Percentiles rank a stretch among this genome's conserved stretches.
Evolutionary conservation across 2,888 invertebrate genomes (phyloP).

Genomic region (Chloroclystis v-ata): DNA sequence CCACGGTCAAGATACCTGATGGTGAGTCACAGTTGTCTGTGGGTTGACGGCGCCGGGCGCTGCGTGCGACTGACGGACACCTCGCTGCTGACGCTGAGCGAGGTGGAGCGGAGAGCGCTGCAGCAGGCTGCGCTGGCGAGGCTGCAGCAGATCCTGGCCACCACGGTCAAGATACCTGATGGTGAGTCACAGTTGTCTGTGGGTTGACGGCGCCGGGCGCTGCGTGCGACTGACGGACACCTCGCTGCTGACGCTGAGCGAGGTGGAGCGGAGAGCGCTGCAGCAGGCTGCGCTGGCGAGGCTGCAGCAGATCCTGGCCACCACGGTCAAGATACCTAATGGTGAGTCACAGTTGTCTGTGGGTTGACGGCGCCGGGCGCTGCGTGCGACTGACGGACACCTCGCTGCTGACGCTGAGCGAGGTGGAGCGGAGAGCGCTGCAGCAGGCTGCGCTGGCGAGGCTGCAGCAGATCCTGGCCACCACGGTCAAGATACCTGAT

Average conservation of each 20-base stretch:
- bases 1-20: constrained; percentile 87
- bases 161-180: constrained; percentile 87
- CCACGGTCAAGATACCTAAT: constrained; percentile 87
- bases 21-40: constrained; percentile 86
- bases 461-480: constrained; percentile 90
- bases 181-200: constrained; percentile 86
- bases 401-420: constrained; percentile 84
- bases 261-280: constrained; percentile 87
- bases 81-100: constrained; percentile 84
- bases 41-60: constrained; percentile 84
- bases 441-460: constrained; percentile 92
- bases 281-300: constrained; percentile 92
- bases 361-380: constrained; percentile 84
- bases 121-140: constrained; percentile 92
- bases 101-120: constrained; percentile 87
- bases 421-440: constrained; percentile 87
- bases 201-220: constrained; percentile 84
- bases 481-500: constrained; percentile 87
- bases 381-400: constrained; percentile 85
- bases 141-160: constrained; percentile 90
- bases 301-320: constrained; percentile 90
- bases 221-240: constrained; percentile 85
- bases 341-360: constrained; percentile 86
- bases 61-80: constrained; percentile 85
- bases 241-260: constrained; percentile 84